These are phyloP conservation scores for Xylota sylvarum DNA, from an alignment of 2,888 invertebrate genomes.

Conservation along the genomic window DNA sequence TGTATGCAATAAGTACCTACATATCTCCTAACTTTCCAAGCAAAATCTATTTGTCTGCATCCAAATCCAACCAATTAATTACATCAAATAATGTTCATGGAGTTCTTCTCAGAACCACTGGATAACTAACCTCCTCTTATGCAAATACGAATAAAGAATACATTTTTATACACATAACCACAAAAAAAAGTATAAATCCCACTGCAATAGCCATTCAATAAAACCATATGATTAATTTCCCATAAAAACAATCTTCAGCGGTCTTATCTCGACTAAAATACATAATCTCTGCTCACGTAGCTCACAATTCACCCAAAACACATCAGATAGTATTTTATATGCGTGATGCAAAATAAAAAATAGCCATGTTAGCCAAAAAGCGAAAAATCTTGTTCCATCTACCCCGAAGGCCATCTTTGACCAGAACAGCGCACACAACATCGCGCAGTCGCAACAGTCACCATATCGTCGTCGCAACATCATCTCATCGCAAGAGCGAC, in stretches of 20 bases:
- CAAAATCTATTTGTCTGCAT: background rate
- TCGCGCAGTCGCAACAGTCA: slow-evolving; percentile 39
- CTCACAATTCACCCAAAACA: slow-evolving; percentile 49
- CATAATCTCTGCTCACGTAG: slow-evolving; percentile 54
- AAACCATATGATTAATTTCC: slow-evolving; percentile 40
- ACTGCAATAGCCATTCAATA: slow-evolving; percentile 10
- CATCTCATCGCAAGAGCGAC: slow-evolving; percentile 64
- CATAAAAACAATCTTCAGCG: slow-evolving; percentile 43
- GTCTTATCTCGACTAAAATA: slow-evolving; percentile 33
- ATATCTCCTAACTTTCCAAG: background rate
- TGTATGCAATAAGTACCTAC: too few species aligned
- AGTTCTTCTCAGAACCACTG: background rate
- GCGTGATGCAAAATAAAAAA: slow-evolving; percentile 37
- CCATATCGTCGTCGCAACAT: slow-evolving; percentile 17
- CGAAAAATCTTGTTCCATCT: slow-evolving; percentile 68
- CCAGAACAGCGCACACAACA: slow-evolving; percentile 42
- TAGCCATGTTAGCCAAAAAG: slow-evolving; percentile 62
- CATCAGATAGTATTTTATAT: slow-evolving; percentile 42
- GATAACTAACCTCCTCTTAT: background rate
- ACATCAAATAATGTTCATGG: background rate
- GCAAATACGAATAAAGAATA: background rate
- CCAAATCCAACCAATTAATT: background rate
- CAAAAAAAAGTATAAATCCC: background rate
- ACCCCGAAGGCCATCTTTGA: slow-evolving; percentile 66
- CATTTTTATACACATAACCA: background rate